phyloP scores from a whole-genome alignment of 2,113 vertebrate genomes.

The Coregonus clupeaformis region DNA sequence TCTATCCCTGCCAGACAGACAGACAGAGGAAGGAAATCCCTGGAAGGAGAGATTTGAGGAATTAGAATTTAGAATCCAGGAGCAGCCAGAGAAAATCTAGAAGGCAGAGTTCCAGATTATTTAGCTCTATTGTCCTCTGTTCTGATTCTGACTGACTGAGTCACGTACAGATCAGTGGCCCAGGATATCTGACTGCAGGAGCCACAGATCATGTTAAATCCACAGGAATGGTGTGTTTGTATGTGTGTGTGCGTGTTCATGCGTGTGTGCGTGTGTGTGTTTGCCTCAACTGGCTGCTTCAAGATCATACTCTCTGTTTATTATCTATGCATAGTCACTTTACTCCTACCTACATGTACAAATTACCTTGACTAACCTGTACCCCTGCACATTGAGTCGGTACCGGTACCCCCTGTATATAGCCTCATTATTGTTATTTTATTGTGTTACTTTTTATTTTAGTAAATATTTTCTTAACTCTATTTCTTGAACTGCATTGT shows the following conservation, averaged over 20 bases:
- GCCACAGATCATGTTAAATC: neutral
- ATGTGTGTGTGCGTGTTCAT: neutral
- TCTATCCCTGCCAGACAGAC: neutral
- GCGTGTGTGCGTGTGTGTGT: neutral
- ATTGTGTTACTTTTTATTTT: no score
- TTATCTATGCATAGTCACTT: no score
- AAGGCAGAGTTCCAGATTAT: constrained; percentile 2
- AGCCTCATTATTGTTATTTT: no score
- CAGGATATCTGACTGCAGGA: neutral
- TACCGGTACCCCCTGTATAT: no score
- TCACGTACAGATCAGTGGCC: neutral
- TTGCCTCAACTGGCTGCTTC: neutral
- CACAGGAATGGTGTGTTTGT: neutral
- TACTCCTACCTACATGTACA: no score
- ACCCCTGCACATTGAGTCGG: no score
- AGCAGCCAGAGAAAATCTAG: no score
- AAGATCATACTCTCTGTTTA: no score
- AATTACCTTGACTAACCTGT: no score
- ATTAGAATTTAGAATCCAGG: neutral
- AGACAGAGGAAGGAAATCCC: constrained; percentile 6
- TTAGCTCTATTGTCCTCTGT: neutral
- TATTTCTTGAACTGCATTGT: no score
- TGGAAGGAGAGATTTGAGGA: constrained; percentile 1
- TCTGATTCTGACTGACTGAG: neutral
- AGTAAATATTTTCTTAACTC: no score